Evolutionary conservation across 2,113 vertebrate genomes (phyloP).

Genomic region (Peucedramus taeniatus): DNA sequence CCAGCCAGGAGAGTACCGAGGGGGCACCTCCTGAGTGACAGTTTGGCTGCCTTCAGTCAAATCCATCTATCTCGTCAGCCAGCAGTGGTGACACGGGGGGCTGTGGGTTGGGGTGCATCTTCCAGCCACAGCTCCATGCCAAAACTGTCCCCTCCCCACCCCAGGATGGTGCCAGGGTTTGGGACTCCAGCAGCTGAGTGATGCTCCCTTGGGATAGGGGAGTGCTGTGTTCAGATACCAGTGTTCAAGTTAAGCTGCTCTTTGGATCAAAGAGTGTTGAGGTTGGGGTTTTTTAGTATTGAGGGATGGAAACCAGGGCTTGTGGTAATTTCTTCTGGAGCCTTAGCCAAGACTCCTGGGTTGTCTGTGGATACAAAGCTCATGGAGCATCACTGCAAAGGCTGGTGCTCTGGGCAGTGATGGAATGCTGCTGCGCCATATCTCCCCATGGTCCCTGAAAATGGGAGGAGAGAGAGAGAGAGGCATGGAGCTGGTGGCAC

Average conservation of each 20-base stretch:
- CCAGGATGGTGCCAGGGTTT: too few relatives aligned
- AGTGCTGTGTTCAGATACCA: not conserved
- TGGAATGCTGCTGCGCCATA: not conserved
- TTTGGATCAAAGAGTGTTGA: not conserved
- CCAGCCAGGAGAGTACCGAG: constrained; percentile 73
- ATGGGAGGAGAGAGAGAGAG: not conserved
- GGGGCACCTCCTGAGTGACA: constrained; percentile 80
- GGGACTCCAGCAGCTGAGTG: not conserved
- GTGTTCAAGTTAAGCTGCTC: not conserved
- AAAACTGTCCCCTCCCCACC: not conserved
- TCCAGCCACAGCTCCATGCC: not conserved
- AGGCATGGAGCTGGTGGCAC: not conserved
- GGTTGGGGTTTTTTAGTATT: not conserved
- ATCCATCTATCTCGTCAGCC: constrained; percentile 38
- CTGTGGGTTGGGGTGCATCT: fast-evolving
- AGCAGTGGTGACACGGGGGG: not conserved
- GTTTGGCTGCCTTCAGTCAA: constrained; percentile 72
- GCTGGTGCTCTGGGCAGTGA: not conserved
- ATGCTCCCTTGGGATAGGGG: not conserved
- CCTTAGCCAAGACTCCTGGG: too few relatives aligned
- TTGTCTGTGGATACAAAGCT: not conserved
- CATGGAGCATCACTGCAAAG: fast-evolving
- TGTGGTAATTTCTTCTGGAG: not conserved
- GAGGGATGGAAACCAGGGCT: not conserved
- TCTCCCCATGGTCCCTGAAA: fast-evolving